Conservation (phyloP, 2,797 vertebrate species). For the Peromyscus eremicus region DNA sequence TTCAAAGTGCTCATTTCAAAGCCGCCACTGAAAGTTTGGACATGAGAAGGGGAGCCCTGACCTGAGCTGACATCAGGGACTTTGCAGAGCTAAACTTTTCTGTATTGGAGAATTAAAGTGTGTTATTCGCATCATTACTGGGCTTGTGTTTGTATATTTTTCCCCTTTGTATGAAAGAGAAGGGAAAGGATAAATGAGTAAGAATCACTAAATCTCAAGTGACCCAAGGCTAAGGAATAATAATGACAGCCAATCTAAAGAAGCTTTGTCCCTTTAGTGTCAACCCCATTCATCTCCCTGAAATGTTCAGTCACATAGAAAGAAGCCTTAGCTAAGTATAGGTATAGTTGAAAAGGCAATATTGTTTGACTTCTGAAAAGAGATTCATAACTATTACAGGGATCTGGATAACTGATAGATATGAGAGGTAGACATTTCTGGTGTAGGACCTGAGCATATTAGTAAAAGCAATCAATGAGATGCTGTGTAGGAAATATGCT, state of each 20-base stretch:
- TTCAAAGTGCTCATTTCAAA: constrained; percentile 72
- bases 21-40: constrained; percentile 33
- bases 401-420: not conserved
- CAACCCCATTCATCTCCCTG: not conserved
- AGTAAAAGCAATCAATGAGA: not conserved
- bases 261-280: not conserved
- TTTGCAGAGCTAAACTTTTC: not conserved
- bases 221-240: not conserved
- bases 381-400: not conserved
- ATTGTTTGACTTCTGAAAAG: not conserved
- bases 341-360: not conserved
- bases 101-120: not conserved
- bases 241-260: constrained; percentile 12
- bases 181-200: not conserved
- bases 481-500: not conserved
- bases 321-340: constrained; percentile 18
- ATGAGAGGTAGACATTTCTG: not conserved
- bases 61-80: not conserved
- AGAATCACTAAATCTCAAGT: constrained; percentile 28
- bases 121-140: not conserved
- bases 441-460: not conserved
- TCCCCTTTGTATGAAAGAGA: constrained; percentile 6
- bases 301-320: constrained; percentile 25
- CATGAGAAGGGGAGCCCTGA: constrained; percentile 6
- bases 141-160: not conserved